Evolutionary conservation across 2,888 invertebrate genomes (phyloP).

Genomic region (Protophormia terraenovae): DNA sequence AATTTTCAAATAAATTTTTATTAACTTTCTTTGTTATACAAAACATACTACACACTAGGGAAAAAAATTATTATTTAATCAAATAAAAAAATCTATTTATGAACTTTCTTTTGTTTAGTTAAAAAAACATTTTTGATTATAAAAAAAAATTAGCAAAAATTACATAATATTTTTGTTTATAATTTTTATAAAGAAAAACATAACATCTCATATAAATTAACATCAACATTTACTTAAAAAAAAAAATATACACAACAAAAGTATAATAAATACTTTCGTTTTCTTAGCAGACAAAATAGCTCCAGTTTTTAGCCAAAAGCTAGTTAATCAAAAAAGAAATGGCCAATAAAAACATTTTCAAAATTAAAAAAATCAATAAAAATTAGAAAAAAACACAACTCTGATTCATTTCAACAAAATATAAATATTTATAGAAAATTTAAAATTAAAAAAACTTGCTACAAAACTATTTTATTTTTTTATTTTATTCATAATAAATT

Average conservation of each 20-base stretch:
- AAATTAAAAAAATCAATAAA: neutral
- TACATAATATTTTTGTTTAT: conserved; percentile 2
- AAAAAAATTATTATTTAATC: conserved; percentile 37
- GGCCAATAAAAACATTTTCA: neutral
- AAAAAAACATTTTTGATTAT: neutral
- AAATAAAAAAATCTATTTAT: neutral
- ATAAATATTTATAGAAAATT: neutral
- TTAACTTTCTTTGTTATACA: conserved; percentile 36
- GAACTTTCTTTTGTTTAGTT: conserved; percentile 44
- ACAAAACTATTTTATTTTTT: too few relatives aligned
- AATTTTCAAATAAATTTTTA: conserved; percentile 22
- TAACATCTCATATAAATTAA: neutral
- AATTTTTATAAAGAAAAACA: neutral
- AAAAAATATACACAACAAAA: conserved; percentile 2
- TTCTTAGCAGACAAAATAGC: neutral
- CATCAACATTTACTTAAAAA: neutral
- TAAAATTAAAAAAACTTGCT: too few relatives aligned
- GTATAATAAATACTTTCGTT: conserved; percentile 7
- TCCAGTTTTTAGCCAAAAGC: neutral
- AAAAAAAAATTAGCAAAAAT: conserved; percentile 2
- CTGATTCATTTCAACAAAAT: neutral
- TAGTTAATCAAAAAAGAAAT: neutral
- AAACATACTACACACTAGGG: neutral
- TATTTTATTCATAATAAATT: neutral
- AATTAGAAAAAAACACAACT: neutral